Base-by-base conservation (phyloP, 2,113 vertebrate genomes). In the Centropus bengalensis region DNA sequence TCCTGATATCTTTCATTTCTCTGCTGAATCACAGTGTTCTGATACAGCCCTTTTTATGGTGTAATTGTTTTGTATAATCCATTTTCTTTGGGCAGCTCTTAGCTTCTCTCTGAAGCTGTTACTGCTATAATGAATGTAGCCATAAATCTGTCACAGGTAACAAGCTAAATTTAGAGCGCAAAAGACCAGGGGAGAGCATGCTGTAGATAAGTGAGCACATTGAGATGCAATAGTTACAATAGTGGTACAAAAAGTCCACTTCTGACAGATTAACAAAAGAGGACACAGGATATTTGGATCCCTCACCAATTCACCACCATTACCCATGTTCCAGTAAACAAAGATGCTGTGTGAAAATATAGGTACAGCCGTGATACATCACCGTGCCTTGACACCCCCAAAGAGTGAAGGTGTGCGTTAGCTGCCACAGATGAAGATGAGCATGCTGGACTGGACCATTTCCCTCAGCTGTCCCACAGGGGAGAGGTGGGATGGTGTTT, bases 41-140 rank as follows among this genome's bases (percentile, higher is more conserved):
- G 9, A 81, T 91, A 49, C 40, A 88, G 63, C 71, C 58, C 62
- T 89, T 76, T 95, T 80, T 74, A 85, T 82, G 55, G 55, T 62
- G n/a, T 81, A 56, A 81, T 88, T 95, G 82, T 89, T 91, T 94
- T 83, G 79, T 67, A 59, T 79, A 83, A 88, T 94, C 75, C 63
- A 58, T 95, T 96, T 96, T 95, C 89, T 94, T 93, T 94, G 79
- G 74, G 42, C 52, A 82, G 69, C 68, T 95, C 82, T 95, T 91
- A 86, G 85, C 33, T 90, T 70, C 88, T 89, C 28, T 90, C 51
- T 95, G 69, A 55, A 66, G 68, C 59, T 87, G 82, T 91, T 91
- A 67, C 76, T 67, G 78, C 54, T 78, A 2, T 75, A 93, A 84
- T 92, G 54, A 91, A 87, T 22, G 38, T 54, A 70, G 62, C 75